Base-by-base conservation (phyloP, 2,888 invertebrate species). In the Drosophila infuscata region DNA sequence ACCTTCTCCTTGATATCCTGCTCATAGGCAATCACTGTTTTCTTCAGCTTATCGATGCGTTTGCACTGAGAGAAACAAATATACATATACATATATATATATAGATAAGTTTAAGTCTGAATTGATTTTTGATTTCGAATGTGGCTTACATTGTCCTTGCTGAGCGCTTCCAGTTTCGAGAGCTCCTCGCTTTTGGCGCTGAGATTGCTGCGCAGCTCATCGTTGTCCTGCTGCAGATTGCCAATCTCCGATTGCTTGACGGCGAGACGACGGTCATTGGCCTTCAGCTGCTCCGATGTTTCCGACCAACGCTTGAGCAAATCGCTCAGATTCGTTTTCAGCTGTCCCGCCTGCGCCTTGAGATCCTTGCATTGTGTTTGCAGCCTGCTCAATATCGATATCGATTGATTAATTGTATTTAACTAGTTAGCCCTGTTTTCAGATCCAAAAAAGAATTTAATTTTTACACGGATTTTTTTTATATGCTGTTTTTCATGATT, bases 21-120 rank as follows among this genome's bases (percentile, higher is more conserved):
- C 67, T 93, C 93, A 58, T 88, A 92, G 20, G 92, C 91, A 46
- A 81, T 72, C n/a, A 93, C 91, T 0, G 91, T 91, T 70, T 92
- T 91, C 68, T 93, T 93, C 0, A 92, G 76, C 69, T 92, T 92
- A 15, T 92, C 92, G 52, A 92, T 92, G 52, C 92, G 92, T 4
- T 81, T 74, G 11, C 67, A 64, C 92, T 92, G 61, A 3, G n/a
- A 33, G 8, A 33, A 29, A 12, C 0, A 9, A 9, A 15, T 1
- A 1, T 0, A 41, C 36, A 52, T 49, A 41, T 33, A n/a, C n/a
- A 15, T 30, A 30, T 48, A 8, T 48, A 8, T 48, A 11, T 20
- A 4, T 41, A 7, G 1, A n/a, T 12, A 7, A 29, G 54, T 38
- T 11, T 33, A 29, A 29, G 20, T n/a, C 11, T 25, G n/a, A 7